phyloP scores from a whole-genome alignment of 2,113 vertebrate species.

The Oryzias woworae region DNA sequence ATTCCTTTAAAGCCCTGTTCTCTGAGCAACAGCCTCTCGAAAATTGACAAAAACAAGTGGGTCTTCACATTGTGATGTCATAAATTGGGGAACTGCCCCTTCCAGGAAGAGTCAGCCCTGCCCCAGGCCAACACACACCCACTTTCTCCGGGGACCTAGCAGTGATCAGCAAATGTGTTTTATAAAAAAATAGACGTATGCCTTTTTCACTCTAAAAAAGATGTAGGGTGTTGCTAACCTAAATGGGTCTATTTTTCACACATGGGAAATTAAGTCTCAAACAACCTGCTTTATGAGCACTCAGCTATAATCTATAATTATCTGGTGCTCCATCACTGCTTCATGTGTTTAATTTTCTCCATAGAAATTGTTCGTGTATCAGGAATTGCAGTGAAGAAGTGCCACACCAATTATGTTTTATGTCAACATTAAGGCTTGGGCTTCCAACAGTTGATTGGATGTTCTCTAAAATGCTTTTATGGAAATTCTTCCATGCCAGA shows the following conservation, averaged over 20 bases:
- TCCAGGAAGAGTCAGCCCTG: no score
- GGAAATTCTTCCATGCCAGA: constrained; percentile 37
- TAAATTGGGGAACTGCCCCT: no score
- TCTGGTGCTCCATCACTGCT: constrained; percentile 24
- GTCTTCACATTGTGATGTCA: no score
- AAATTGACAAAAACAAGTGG: no score
- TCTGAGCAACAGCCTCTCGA: no score
- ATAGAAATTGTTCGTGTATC: constrained; percentile 36
- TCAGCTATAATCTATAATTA: constrained; percentile 49
- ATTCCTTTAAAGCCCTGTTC: no score
- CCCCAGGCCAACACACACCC: no score
- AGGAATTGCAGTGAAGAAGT: constrained; percentile 25
- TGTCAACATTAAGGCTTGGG: constrained; percentile 57
- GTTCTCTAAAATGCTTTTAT: constrained; percentile 53
- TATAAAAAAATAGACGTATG: no score
- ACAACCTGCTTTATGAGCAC: constrained; percentile 14
- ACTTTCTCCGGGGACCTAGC: no score
- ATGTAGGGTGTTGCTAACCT: no score
- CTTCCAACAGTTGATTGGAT: constrained; percentile 60
- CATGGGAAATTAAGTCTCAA: neutral
- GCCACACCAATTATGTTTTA: constrained; percentile 52
- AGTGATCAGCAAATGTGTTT: no score
- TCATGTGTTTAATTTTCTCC: constrained; percentile 33
- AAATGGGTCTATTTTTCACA: neutral
- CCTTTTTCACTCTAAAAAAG: no score